Evolutionary conservation across 2,888 invertebrate genomes (phyloP).

Genomic region (Alcis repandata): DNA sequence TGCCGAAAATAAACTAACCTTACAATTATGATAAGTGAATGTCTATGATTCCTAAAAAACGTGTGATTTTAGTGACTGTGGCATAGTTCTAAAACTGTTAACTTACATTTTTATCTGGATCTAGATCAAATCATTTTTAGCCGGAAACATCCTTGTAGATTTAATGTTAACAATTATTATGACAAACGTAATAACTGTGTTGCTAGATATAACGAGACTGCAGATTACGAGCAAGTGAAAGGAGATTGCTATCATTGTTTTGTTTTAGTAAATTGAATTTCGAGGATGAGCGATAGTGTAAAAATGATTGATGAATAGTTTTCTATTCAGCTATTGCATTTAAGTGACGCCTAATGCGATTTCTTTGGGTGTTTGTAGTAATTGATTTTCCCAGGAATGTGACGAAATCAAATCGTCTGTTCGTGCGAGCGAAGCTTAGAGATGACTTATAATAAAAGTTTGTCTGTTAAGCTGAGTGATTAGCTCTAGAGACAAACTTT

Average conservation of each 20-base stretch:
- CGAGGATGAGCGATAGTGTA: slow-evolving; percentile 37
- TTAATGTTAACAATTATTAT: slow-evolving; percentile 45
- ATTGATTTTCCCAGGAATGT: no score
- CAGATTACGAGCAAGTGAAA: slow-evolving; percentile 56
- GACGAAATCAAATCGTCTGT: no score
- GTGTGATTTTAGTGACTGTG: background rate
- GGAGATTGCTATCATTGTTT: slow-evolving; percentile 56
- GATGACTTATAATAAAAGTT: no score
- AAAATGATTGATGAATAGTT: background rate
- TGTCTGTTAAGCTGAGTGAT: no score
- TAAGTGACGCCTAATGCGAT: no score
- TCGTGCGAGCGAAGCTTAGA: no score
- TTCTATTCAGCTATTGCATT: no score
- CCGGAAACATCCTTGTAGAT: slow-evolving; percentile 35
- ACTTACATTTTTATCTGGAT: background rate
- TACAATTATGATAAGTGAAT: no score
- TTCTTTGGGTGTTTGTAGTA: no score
- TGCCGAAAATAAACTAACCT: no score
- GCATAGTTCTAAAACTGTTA: slow-evolving; percentile 10
- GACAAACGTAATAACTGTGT: slow-evolving; percentile 49
- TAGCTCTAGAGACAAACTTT: no score
- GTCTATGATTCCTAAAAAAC: no score
- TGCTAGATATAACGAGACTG: slow-evolving; percentile 42
- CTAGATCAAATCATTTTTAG: slow-evolving; percentile 25
- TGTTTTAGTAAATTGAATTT: slow-evolving; percentile 52